Percentiles rank a stretch among this genome's conserved stretches.
These are phyloP conservation scores for Vanessa cardui DNA, from an alignment of 2,888 invertebrate species.

Conservation along the genomic window DNA sequence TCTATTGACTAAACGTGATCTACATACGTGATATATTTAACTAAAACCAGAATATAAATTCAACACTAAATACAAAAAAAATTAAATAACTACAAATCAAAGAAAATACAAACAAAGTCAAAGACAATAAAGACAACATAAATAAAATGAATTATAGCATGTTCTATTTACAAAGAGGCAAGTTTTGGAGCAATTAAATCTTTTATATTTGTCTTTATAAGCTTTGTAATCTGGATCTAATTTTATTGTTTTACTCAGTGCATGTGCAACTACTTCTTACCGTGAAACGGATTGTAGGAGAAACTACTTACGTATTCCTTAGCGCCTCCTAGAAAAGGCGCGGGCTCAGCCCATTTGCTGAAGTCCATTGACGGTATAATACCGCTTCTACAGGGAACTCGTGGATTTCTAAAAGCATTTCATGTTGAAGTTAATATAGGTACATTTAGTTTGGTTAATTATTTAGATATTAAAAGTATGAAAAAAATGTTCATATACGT, in stretches of 20 bases:
- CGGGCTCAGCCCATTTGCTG: slow-evolving; percentile 93
- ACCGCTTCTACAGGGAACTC: slow-evolving; percentile 95
- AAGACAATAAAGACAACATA: slow-evolving; percentile 16
- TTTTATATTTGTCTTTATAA: background rate
- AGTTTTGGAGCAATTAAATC: slow-evolving; percentile 23
- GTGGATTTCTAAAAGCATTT: slow-evolving; percentile 87
- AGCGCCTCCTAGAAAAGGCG: slow-evolving; percentile 66
- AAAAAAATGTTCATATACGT: too few relatives aligned
- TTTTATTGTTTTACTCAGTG: slow-evolving; percentile 46
- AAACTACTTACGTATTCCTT: slow-evolving; percentile 87
- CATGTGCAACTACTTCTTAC: slow-evolving; percentile 71
- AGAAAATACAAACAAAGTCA: slow-evolving; percentile 11
- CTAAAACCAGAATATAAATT: slow-evolving; percentile 47
- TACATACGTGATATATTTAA: slow-evolving; percentile 11
- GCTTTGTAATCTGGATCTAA: slow-evolving; percentile 7
- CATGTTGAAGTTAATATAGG: too few relatives aligned
- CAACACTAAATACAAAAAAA: slow-evolving; percentile 11
- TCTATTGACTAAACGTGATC: slow-evolving; percentile 29
- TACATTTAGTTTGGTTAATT: too few relatives aligned
- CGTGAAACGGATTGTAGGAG: slow-evolving; percentile 77
- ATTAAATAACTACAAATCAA: slow-evolving; percentile 18
- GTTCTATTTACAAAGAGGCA: slow-evolving; percentile 40
- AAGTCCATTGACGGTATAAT: slow-evolving; percentile 94
- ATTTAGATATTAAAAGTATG: too few relatives aligned
- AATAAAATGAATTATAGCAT: slow-evolving; percentile 15